phyloP scores from a whole-genome alignment of 2,113 vertebrate species.

The Bubalus kerabau region DNA sequence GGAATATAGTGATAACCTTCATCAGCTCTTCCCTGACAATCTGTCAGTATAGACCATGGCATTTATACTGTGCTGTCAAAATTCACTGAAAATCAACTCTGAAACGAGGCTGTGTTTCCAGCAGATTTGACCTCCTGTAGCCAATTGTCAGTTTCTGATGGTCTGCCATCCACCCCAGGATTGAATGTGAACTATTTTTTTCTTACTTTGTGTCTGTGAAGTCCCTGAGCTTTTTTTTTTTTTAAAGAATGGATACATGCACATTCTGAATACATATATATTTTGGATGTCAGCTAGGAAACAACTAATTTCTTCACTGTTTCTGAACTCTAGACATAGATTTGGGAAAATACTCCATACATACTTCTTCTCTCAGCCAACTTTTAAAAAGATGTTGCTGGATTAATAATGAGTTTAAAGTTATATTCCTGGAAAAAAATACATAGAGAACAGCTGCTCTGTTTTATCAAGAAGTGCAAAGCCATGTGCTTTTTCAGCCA shows the following conservation, averaged over 20 bases:
- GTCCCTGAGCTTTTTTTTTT: not conserved
- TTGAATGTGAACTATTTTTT: not conserved
- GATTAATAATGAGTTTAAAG: not conserved
- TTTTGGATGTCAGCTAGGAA: not conserved
- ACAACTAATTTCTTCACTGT: not conserved
- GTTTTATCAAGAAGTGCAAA: slow-evolving; percentile 29
- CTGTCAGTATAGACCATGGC: not conserved
- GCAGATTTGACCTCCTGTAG: not conserved
- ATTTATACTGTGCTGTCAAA: not conserved
- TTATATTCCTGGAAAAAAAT: not conserved
- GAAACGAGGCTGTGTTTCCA: not conserved
- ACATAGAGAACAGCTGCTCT: not conserved
- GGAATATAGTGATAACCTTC: not conserved
- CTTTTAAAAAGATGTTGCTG: not conserved
- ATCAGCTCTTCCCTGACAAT: not conserved
- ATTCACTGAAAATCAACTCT: slow-evolving; percentile 46
- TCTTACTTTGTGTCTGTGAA: not conserved
- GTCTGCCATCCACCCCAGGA: not conserved
- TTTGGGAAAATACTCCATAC: not conserved
- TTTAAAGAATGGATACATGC: not conserved
- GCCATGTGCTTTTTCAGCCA: not conserved
- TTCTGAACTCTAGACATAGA: not conserved
- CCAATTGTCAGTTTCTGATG: not conserved
- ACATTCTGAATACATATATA: not conserved
- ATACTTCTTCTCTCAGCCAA: not conserved